phyloP scores from a whole-genome alignment of 1,140 invertebrate species.

The Neotoxoptera formosana region DNA sequence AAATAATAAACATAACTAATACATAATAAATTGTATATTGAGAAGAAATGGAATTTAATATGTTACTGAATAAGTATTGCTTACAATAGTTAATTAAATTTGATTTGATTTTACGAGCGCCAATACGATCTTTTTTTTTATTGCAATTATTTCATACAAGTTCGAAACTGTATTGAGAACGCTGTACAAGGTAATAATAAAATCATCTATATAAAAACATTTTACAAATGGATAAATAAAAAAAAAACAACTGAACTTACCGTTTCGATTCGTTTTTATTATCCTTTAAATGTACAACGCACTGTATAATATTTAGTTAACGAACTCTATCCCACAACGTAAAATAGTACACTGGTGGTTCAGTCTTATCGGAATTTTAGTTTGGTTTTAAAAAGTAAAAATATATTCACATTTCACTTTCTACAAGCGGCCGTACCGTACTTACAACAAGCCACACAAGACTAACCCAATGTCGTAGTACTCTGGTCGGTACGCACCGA shows the following conservation, averaged over 20 bases:
- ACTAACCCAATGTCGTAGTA: conserved; percentile 34
- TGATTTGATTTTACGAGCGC: not conserved
- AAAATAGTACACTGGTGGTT: conserved; percentile 9
- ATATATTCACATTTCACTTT: conserved; percentile 57
- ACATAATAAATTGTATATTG: not conserved
- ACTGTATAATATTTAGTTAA: not conserved
- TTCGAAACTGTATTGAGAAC: not conserved
- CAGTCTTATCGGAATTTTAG: not conserved
- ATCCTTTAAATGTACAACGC: not conserved
- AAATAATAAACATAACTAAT: not conserved
- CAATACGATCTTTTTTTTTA: not conserved
- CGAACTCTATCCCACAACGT: not conserved
- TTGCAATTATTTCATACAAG: not conserved
- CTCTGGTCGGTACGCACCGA: conserved; percentile 34
- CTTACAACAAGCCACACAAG: conserved; percentile 50
- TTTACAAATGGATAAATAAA: not conserved
- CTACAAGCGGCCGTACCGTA: conserved; percentile 17
- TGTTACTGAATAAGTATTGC: not conserved
- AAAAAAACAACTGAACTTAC: not conserved
- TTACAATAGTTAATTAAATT: not conserved
- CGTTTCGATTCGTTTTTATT: not conserved
- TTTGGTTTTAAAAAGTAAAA: conserved; percentile 37
- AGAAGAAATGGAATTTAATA: not conserved
- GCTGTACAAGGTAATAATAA: not conserved
- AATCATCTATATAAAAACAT: not conserved